Evolutionary conservation across 2,888 invertebrate genomes (phyloP), one percentile per base, ranked within the genome.

Genomic region (Idaea aversata): DNA sequence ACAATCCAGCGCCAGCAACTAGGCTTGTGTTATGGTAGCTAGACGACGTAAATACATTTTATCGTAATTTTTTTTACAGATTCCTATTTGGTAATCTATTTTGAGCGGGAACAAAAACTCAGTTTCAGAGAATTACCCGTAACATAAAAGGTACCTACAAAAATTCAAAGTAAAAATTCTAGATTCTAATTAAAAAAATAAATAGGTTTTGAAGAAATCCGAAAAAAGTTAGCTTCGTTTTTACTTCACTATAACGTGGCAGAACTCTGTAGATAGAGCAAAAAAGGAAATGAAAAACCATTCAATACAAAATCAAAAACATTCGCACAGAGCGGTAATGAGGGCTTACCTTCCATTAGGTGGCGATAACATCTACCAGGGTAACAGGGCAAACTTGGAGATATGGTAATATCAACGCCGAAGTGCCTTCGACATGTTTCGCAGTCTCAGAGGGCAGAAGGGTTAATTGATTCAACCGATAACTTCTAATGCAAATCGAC

Each of bases 381-480:
- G 34, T 15, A 15, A 36, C 34, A 57, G 65, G 59, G 34, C n/a
- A 57, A 5, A 47, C 62, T 57, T 59, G 66, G 66, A 60, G 71
- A 74, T 69, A 74, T 66, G 75, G 73, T 62, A 72, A 78, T 72
- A 70, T 47, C 10, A 47, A 47, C 47, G 13, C 7, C 47, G 13
- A 10, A 47, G 47, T 47, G 47, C 47, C 47, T 47, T 47, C 70
- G 66, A 63, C 36, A 60, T 64, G 63, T 59, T 61, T 61, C 16
- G 58, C 65, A 69, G 65, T 35, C 47, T 7, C 69, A 65, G 63
- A 72, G 75, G 75, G 74, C 75, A 72, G 67, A 67, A 63, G 72
- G 75, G 75, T 77, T 74, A 79, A 76, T 76, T 70, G 72, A 77
- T 75, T 71, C 76, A 67, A 72, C 6, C 71, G 66, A 67, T 69